phyloP scores from a whole-genome alignment of 2,797 vertebrate species.

The Sparus aurata region DNA sequence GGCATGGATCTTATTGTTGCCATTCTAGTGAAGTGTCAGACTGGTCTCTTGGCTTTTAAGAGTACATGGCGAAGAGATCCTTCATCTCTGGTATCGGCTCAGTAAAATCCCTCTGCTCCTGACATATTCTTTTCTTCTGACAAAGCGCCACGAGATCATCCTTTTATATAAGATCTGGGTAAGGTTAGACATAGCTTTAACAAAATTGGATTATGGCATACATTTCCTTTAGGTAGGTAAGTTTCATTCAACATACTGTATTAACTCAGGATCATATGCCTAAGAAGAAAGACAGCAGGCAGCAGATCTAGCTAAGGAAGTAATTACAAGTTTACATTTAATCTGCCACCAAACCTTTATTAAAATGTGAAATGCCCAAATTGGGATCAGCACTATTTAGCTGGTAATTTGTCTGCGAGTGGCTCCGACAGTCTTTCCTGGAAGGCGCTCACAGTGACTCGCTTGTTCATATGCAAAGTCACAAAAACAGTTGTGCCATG shows the following conservation, averaged over 20 bases:
- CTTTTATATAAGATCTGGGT: background rate
- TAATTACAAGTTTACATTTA: too few relatives aligned
- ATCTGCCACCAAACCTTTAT: too few relatives aligned
- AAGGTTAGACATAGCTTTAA: background rate
- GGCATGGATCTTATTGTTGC: too few relatives aligned
- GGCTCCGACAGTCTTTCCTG: background rate
- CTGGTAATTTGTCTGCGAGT: too few relatives aligned
- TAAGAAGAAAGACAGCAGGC: too few relatives aligned
- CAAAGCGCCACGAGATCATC: background rate
- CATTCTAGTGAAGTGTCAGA: background rate
- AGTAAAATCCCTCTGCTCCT: background rate
- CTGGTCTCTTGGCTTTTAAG: background rate
- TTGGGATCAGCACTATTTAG: too few relatives aligned
- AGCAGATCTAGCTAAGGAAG: too few relatives aligned
- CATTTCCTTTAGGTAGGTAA: background rate
- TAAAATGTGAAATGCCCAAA: too few relatives aligned
- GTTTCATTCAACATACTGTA: too few relatives aligned
- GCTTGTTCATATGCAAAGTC: background rate
- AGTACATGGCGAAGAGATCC: background rate
- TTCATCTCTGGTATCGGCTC: background rate
- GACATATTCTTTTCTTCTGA: background rate
- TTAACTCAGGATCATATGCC: too few relatives aligned
- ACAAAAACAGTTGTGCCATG: background rate
- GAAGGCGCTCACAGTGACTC: background rate
- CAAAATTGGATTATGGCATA: background rate